phyloP scores from a whole-genome alignment of 2,113 vertebrate species.

The Jacana jacana region DNA sequence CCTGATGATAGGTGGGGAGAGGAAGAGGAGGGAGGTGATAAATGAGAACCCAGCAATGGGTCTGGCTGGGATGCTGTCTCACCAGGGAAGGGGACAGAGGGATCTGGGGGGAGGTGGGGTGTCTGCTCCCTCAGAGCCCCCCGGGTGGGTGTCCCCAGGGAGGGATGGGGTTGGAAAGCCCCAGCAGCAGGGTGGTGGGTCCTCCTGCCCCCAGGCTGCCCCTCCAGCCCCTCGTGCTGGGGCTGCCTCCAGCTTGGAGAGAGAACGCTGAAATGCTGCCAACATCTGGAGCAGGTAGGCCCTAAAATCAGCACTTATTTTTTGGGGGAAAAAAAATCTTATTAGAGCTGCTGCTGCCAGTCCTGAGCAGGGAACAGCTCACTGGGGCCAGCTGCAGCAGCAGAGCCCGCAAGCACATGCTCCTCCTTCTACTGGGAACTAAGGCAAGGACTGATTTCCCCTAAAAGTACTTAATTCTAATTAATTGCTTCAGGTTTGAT shows the following conservation, averaged over 20 bases:
- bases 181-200: fast-evolving
- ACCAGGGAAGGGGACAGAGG: neutral
- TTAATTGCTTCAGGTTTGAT: constrained; percentile 11
- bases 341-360: neutral
- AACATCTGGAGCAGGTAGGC: neutral
- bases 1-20: neutral
- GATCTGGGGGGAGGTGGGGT: neutral
- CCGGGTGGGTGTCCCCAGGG: no score
- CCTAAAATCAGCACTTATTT: neutral
- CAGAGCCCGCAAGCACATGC: fast-evolving
- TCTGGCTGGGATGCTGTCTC: neutral
- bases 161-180: neutral
- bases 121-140: neutral
- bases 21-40: neutral
- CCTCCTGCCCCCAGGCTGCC: neutral
- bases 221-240: neutral
- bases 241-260: neutral
- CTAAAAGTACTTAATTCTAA: neutral
- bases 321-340: neutral
- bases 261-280: neutral
- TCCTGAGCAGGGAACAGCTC: neutral
- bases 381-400: neutral
- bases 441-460: neutral
- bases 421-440: neutral
- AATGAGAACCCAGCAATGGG: neutral